Percentiles rank a stretch among this genome's conserved stretches.
Evolutionary conservation across 2,113 vertebrate species (phyloP).

Genomic region (Stictonetta naevosa): DNA sequence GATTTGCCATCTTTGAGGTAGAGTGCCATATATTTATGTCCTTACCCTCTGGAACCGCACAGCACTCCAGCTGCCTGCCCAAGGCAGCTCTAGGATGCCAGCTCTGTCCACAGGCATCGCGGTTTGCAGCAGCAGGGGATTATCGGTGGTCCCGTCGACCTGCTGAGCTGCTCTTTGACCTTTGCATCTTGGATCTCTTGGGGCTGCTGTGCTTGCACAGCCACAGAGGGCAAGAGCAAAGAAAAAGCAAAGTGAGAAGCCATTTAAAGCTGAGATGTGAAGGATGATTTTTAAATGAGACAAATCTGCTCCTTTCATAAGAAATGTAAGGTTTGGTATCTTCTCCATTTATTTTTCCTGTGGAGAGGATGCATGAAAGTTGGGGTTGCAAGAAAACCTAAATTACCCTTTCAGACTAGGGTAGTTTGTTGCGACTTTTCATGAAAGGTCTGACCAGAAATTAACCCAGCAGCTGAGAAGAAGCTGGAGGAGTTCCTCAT

Average conservation of each 20-base stretch:
- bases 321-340: not conserved
- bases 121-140: not conserved
- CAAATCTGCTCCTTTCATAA: not conserved
- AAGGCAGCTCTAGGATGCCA: not conserved
- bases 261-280: not conserved
- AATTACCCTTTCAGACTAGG: not conserved
- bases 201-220: not conserved
- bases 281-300: not conserved
- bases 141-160: accelerated
- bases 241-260: not conserved
- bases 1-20: not conserved
- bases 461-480: not conserved
- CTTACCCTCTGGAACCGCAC: not conserved
- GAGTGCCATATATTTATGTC: not conserved
- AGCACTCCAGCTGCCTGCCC: not conserved
- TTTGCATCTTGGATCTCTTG: not conserved
- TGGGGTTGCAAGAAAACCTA: not conserved
- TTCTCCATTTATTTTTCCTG: not conserved
- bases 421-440: not conserved
- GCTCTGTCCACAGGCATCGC: not conserved
- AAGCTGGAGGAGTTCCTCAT: not conserved
- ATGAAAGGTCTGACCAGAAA: not conserved
- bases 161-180: not conserved
- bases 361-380: not conserved
- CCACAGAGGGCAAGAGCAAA: not conserved